A percentile compares a stretch with the other conserved stretches of the same genome.
phyloP scores from a whole-genome alignment of 2,888 invertebrate species.

The Drosophila flavopinicola region DNA sequence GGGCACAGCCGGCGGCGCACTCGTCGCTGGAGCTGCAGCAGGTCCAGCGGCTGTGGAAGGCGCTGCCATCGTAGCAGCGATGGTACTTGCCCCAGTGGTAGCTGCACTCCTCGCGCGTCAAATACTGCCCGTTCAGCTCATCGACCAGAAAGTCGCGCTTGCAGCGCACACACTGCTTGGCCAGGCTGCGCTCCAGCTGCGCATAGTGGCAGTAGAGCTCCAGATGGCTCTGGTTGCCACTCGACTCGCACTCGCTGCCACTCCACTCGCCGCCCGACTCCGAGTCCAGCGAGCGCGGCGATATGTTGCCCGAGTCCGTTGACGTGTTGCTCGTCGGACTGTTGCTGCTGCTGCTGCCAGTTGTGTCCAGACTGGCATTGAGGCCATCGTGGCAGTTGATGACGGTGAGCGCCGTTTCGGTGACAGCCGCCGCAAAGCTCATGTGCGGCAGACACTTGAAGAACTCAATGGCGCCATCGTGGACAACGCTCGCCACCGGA shows the following conservation, averaged over 20 bases:
- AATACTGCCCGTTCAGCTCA: slow-evolving; percentile 88
- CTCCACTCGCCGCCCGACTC: slow-evolving; percentile 74
- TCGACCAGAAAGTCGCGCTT: slow-evolving; percentile 89
- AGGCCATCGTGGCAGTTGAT: slow-evolving; percentile 80
- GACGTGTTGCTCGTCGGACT: slow-evolving; percentile 72
- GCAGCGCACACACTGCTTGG: slow-evolving; percentile 90
- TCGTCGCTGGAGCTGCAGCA: slow-evolving; percentile 86
- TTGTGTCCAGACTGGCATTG: too few relatives aligned
- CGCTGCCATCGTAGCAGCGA: slow-evolving; percentile 52
- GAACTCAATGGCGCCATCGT: slow-evolving; percentile 87
- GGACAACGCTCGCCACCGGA: slow-evolving; percentile 88
- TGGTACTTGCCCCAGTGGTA: slow-evolving; percentile 95
- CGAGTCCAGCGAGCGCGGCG: slow-evolving; percentile 85
- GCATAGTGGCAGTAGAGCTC: slow-evolving; percentile 48
- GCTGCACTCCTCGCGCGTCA: slow-evolving; percentile 90
- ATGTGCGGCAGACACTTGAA: slow-evolving; percentile 86
- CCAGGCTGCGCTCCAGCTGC: slow-evolving; percentile 74
- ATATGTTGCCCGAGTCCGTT: slow-evolving; percentile 85
- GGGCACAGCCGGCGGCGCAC: slow-evolving; percentile 87
- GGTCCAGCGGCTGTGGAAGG: slow-evolving; percentile 84
- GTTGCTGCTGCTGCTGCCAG: background rate
- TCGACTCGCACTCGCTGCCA: slow-evolving; percentile 62
- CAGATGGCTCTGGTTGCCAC: slow-evolving; percentile 61
- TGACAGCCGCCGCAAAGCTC: slow-evolving; percentile 53
- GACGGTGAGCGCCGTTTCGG: slow-evolving; percentile 45